Evolutionary conservation across 2,113 vertebrate species (phyloP).

Genomic region (Corvus moneduloides): DNA sequence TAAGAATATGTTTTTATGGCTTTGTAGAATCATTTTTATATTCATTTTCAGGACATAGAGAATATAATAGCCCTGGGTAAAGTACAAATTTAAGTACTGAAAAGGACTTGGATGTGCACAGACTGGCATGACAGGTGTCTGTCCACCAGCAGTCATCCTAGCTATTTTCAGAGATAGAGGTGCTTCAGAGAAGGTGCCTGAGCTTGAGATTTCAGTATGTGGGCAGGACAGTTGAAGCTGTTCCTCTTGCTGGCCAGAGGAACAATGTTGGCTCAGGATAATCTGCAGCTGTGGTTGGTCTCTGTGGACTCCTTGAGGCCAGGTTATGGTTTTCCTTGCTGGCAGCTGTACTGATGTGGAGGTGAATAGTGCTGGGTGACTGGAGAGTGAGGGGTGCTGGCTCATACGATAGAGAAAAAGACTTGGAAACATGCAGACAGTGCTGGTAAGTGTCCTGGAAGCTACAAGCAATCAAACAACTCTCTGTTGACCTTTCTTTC

Average conservation of each 20-base stretch:
- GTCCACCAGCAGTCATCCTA: not conserved
- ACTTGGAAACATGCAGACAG: not conserved
- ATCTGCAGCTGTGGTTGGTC: not conserved
- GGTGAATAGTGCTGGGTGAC: not conserved
- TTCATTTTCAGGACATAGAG: not conserved
- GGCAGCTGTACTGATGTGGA: accelerated
- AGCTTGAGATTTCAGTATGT: not conserved
- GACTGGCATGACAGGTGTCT: not conserved
- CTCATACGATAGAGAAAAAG: not conserved
- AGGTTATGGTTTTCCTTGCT: not conserved
- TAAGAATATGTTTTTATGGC: not conserved
- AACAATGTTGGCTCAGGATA: not conserved
- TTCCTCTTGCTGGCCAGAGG: not conserved
- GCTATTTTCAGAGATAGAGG: not conserved
- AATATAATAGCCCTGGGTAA: not conserved
- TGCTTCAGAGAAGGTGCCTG: not conserved
- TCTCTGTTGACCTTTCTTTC: not conserved
- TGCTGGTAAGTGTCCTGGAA: not conserved
- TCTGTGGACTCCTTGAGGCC: not conserved
- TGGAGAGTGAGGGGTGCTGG: not conserved
- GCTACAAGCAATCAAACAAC: not conserved
- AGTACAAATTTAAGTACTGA: not conserved
- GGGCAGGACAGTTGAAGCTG: not conserved
- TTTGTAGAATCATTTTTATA: not conserved
- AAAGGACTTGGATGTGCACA: not conserved